These are phyloP conservation scores for Siphamia tubifer DNA, from an alignment of 2,113 vertebrate species.

Conservation along the genomic window DNA sequence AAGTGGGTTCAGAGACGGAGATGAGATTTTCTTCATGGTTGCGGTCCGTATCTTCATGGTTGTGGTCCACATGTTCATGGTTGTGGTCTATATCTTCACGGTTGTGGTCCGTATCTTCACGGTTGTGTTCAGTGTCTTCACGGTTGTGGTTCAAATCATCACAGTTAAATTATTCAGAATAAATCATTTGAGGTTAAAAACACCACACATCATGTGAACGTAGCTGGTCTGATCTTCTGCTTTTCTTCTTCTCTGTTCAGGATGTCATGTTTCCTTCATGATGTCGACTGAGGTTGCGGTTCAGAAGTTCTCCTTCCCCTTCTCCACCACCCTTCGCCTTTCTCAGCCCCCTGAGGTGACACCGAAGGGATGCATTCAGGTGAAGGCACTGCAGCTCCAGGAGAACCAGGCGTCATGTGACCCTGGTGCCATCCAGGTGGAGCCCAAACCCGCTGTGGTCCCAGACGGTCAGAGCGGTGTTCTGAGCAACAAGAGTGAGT, in stretches of 20 bases:
- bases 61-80: too few relatives aligned
- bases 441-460: background rate
- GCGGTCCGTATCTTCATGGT: too few relatives aligned
- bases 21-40: too few relatives aligned
- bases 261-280: constrained; percentile 53
- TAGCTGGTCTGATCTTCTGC: background rate
- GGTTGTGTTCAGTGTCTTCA: too few relatives aligned
- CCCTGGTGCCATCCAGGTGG: background rate
- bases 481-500: constrained; percentile 30
- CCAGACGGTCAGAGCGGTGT: background rate
- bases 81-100: too few relatives aligned
- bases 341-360: constrained; percentile 30
- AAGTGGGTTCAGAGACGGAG: too few relatives aligned
- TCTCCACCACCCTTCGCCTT: constrained; percentile 37
- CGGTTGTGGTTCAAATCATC: too few relatives aligned
- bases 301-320: constrained; percentile 74
- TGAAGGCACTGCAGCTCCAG: constrained; percentile 33
- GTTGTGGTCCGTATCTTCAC: too few relatives aligned
- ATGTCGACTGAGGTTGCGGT: constrained; percentile 68
- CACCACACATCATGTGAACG: too few relatives aligned
- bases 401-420: constrained; percentile 17
- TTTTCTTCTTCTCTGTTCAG: constrained; percentile 26
- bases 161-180: too few relatives aligned
- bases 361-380: constrained; percentile 38
- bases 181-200: too few relatives aligned